Conservation (phyloP, 2,113 vertebrate species). For the Atrichornis clamosus region DNA sequence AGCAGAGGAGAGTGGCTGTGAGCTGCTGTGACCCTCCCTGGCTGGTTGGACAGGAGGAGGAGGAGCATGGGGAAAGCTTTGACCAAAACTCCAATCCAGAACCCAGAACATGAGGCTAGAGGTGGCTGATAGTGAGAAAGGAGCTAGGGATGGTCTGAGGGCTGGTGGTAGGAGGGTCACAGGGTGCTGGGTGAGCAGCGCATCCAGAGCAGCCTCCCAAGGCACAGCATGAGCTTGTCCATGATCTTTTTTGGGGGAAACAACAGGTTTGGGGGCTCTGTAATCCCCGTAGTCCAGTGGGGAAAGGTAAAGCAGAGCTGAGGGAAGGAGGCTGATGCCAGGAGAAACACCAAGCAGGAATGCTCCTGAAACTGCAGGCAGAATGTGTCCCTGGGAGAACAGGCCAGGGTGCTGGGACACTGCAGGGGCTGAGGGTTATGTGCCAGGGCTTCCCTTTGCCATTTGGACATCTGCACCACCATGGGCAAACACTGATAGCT, state of each 20-base stretch:
- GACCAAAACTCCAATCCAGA: background rate
- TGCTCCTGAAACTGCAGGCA: background rate
- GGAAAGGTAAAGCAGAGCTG: background rate
- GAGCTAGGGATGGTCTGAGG: background rate
- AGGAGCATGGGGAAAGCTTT: background rate
- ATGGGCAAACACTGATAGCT: background rate
- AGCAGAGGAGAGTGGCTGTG: background rate
- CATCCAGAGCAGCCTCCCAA: background rate
- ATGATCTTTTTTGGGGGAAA: accelerated
- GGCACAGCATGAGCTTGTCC: accelerated
- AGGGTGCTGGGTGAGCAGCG: background rate
- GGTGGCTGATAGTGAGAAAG: background rate
- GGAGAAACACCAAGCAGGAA: background rate
- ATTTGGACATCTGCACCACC: background rate
- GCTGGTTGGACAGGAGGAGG: background rate
- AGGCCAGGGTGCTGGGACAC: background rate
- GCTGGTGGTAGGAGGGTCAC: background rate
- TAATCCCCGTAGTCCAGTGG: background rate
- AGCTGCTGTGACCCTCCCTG: background rate
- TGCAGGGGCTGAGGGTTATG: background rate
- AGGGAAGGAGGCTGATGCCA: background rate
- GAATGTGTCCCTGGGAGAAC: background rate
- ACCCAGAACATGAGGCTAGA: background rate
- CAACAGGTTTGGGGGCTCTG: background rate
- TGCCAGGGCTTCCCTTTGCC: background rate